These are phyloP conservation scores for Rhyzopertha dominica DNA, from an alignment of 1,140 invertebrate genomes.

Conservation along the genomic window DNA sequence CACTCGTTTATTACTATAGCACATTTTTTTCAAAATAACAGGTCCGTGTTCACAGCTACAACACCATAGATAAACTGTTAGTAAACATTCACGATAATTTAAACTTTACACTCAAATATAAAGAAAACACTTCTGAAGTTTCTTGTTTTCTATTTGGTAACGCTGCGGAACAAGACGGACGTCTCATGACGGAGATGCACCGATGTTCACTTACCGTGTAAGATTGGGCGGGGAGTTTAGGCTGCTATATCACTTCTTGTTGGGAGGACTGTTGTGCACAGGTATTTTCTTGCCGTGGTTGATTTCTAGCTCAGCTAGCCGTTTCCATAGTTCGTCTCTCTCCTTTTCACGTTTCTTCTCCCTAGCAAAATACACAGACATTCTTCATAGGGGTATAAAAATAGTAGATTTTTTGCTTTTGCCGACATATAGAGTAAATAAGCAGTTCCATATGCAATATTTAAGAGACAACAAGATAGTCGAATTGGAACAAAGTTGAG, in stretches of 20 bases:
- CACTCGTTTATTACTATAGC: slow-evolving; percentile 31
- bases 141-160: slow-evolving; percentile 2
- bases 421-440: too few relatives aligned
- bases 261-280: slow-evolving; percentile 40
- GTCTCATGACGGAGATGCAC: slow-evolving; percentile 18
- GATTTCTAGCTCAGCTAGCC: slow-evolving; percentile 77
- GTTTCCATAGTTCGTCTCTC: slow-evolving; percentile 92
- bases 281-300: slow-evolving; percentile 47
- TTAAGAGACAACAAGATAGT: too few relatives aligned
- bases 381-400: too few relatives aligned
- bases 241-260: slow-evolving; percentile 45
- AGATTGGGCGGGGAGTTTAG: slow-evolving; percentile 28
- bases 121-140: too few relatives aligned
- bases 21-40: slow-evolving; percentile 27
- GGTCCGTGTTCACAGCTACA: slow-evolving; percentile 29
- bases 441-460: too few relatives aligned
- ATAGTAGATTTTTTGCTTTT: too few relatives aligned
- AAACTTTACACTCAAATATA: slow-evolving; percentile 23
- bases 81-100: slow-evolving; percentile 29
- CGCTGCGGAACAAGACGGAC: slow-evolving; percentile 41
- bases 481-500: too few relatives aligned
- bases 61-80: slow-evolving; percentile 29
- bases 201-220: slow-evolving; percentile 34
- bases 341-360: slow-evolving; percentile 93
- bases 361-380: slow-evolving; percentile 60